Evolutionary conservation across 2,113 vertebrate genomes (phyloP).

Genomic region (Dicerorhinus sumatrensis): DNA sequence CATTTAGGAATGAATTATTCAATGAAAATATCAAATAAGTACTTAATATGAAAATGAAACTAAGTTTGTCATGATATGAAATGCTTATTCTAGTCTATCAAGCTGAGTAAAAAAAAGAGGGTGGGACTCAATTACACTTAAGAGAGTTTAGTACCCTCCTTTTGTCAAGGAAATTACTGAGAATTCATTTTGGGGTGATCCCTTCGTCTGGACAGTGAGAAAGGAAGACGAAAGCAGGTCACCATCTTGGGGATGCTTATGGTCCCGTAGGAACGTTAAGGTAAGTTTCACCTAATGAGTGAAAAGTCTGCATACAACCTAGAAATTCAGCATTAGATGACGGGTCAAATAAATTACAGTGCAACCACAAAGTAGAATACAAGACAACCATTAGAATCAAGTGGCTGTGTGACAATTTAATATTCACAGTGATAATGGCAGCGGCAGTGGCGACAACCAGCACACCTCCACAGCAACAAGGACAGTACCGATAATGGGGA

Average conservation of each 20-base stretch:
- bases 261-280: not conserved
- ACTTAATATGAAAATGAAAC: not conserved
- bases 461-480: not conserved
- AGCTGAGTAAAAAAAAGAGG: not conserved
- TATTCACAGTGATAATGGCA: not conserved
- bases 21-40: not conserved
- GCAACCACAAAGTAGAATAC: not conserved
- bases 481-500: fast-evolving
- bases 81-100: not conserved
- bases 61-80: not conserved
- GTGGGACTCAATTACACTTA: not conserved
- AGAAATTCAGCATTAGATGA: fast-evolving
- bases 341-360: fast-evolving
- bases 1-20: conserved; percentile 40
- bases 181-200: not conserved
- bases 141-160: not conserved
- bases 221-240: not conserved
- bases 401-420: fast-evolving
- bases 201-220: not conserved
- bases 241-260: not conserved
- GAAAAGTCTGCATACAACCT: not conserved
- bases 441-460: fast-evolving
- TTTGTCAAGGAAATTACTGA: not conserved
- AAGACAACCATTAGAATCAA: fast-evolving
- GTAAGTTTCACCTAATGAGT: not conserved